Evolutionary conservation across 2,113 vertebrate genomes (phyloP).

Genomic region (Cryptomyrus ogoouensis): DNA sequence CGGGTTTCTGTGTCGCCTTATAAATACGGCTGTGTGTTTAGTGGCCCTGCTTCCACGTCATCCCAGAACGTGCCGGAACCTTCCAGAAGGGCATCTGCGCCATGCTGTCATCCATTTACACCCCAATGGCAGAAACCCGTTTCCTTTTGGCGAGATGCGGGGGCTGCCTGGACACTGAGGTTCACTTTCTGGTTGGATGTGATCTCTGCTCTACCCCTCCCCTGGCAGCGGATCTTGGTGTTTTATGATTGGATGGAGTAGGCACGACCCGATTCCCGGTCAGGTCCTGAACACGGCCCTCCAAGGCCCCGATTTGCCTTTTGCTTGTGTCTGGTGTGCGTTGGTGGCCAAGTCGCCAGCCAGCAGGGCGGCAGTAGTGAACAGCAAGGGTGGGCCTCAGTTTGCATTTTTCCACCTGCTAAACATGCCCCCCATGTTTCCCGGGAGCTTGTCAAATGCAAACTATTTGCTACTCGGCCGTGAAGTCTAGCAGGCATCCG

Average conservation of each 20-base stretch:
- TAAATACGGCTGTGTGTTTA: not conserved
- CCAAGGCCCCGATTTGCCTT: not conserved
- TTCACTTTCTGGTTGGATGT: not conserved
- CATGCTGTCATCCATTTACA: not conserved
- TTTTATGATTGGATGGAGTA: not conserved
- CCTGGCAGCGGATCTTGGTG: not conserved
- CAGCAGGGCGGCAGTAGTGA: not conserved
- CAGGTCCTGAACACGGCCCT: not conserved
- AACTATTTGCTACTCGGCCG: slow-evolving; percentile 11
- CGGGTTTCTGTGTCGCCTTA: not conserved
- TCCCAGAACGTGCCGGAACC: not conserved
- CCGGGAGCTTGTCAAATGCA: not conserved
- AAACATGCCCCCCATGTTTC: slow-evolving; percentile 3
- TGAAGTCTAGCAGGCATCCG: not conserved
- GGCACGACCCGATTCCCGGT: not conserved
- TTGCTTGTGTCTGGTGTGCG: not conserved
- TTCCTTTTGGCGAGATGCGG: not conserved
- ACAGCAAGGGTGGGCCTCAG: not conserved
- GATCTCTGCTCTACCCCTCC: not conserved
- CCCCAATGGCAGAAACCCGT: not conserved
- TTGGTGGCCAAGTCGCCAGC: not conserved
- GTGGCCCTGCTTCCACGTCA: not conserved
- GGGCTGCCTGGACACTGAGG: not conserved
- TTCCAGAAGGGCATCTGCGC: not conserved
- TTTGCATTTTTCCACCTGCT: not conserved